Percentiles rank a stretch among this genome's conserved stretches.
These are phyloP conservation scores for Lepetodrilus schrolli DNA, from an alignment of 2,888 invertebrate species.

Conservation along the genomic window DNA sequence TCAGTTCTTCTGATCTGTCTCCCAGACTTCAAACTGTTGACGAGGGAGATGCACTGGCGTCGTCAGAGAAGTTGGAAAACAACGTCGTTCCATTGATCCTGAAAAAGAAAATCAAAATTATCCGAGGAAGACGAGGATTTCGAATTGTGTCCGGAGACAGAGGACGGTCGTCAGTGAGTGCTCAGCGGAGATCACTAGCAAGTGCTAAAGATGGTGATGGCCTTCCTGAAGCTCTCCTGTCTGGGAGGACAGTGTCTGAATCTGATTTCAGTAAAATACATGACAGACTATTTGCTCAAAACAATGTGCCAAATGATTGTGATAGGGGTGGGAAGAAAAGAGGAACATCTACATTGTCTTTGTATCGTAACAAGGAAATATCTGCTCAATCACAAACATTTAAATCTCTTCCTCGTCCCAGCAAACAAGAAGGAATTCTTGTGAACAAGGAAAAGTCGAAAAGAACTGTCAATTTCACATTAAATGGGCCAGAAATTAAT, in stretches of 20 bases:
- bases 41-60: background rate
- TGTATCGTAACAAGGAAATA: background rate
- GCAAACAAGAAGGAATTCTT: background rate
- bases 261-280: background rate
- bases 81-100: background rate
- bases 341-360: background rate
- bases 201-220: background rate
- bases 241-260: background rate
- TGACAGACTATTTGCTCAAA: background rate
- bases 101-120: conserved; percentile 14
- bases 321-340: background rate
- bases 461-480: background rate
- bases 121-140: background rate
- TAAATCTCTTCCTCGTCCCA: background rate
- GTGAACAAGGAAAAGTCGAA: background rate
- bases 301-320: background rate
- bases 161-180: background rate
- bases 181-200: background rate
- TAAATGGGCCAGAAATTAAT: background rate
- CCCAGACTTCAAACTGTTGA: no score
- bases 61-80: background rate
- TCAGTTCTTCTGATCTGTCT: no score
- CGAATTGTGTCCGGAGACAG: conserved; percentile 1
- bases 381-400: background rate
- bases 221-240: no score